Conservation (phyloP, 2,113 vertebrate species). For the Lasiurus borealis region DNA sequence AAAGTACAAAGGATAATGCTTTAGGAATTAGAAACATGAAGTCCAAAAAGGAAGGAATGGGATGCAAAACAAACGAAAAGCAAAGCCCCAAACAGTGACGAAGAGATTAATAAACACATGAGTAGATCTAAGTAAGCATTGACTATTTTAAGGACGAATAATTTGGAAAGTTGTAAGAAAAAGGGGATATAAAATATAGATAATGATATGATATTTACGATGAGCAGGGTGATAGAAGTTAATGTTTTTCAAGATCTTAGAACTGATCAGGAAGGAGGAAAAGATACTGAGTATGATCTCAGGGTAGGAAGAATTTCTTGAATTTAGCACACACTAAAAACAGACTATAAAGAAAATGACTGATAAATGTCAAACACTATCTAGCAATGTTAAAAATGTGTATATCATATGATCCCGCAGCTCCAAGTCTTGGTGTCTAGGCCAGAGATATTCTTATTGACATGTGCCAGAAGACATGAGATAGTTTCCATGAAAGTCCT, state of each 20-base stretch:
- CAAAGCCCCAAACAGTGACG: background rate
- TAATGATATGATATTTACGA: background rate
- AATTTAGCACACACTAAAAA: background rate
- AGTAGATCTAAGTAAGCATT: background rate
- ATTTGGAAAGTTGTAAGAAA: background rate
- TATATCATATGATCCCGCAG: background rate
- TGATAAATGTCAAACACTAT: background rate
- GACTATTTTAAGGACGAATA: background rate
- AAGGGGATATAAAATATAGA: background rate
- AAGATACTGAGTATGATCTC: background rate
- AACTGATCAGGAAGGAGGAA: background rate
- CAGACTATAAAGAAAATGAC: background rate
- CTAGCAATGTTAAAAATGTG: background rate
- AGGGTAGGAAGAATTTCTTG: background rate
- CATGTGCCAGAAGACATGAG: background rate
- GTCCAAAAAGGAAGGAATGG: background rate
- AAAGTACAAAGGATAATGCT: background rate
- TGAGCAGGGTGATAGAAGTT: background rate
- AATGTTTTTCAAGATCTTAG: background rate
- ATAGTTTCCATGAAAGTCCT: background rate
- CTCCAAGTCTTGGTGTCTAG: background rate
- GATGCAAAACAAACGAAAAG: background rate
- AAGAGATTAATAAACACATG: background rate
- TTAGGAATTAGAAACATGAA: background rate
- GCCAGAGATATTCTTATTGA: background rate